Evolutionary conservation across 1,140 invertebrate species (phyloP).

Genomic region (Coenobita brevimanus): DNA sequence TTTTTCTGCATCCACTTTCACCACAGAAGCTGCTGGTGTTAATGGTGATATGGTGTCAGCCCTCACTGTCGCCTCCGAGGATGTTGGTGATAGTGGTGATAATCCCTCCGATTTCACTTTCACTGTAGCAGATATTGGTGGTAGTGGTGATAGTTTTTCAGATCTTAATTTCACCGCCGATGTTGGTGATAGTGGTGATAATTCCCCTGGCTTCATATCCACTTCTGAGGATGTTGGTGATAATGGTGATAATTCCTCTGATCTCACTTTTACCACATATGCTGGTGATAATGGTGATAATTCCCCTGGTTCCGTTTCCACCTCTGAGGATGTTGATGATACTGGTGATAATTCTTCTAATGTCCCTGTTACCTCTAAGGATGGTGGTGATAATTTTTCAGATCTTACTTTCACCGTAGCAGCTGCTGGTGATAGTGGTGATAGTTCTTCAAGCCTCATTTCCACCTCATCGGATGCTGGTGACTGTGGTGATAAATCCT

Average conservation of each 20-base stretch:
- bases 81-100: too few species aligned
- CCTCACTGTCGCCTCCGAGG: neutral
- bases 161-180: too few species aligned
- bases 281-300: neutral
- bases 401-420: neutral
- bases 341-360: neutral
- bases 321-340: too few species aligned
- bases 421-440: neutral
- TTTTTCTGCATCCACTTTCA: too few species aligned
- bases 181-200: neutral
- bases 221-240: too few species aligned
- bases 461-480: neutral
- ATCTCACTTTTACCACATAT: too few species aligned
- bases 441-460: neutral
- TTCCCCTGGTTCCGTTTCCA: neutral
- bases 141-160: too few species aligned
- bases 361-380: neutral
- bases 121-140: too few species aligned
- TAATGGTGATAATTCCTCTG: too few species aligned
- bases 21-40: neutral
- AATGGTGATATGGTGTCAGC: neutral
- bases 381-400: neutral
- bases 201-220: too few species aligned
- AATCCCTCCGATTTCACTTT: too few species aligned
- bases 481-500: neutral